phyloP scores from a whole-genome alignment of 2,113 vertebrate species.

The Cynocephalus volans region DNA sequence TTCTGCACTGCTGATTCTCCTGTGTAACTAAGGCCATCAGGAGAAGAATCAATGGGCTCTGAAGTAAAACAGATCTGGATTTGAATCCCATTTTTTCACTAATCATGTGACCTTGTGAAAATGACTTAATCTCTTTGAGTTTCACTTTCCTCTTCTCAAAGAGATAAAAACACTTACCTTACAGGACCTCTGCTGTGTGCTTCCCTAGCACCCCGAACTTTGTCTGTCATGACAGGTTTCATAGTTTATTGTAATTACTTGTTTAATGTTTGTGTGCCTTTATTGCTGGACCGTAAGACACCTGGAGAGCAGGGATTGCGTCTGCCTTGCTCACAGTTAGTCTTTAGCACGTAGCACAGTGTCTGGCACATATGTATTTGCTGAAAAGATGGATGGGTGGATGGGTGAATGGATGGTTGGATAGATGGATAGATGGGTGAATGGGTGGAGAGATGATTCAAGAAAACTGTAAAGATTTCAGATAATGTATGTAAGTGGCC shows the following conservation, averaged over 20 bases:
- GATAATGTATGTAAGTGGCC: background rate
- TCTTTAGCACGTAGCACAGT: background rate
- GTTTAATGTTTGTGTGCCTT: background rate
- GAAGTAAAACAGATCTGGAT: background rate
- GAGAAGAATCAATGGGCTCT: background rate
- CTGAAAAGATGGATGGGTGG: background rate
- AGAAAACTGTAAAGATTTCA: background rate
- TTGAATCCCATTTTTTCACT: background rate
- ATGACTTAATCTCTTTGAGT: background rate
- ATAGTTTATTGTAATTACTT: background rate
- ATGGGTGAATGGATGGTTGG: background rate
- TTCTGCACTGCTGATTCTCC: background rate
- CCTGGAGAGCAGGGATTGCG: background rate
- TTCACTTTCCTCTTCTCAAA: background rate
- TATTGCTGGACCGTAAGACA: background rate
- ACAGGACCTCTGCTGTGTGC: background rate
- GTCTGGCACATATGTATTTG: background rate
- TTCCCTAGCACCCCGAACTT: background rate
- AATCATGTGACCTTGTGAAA: background rate
- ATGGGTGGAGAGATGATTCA: background rate
- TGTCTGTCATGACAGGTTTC: background rate
- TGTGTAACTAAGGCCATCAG: background rate
- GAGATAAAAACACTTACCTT: conserved; percentile 13
- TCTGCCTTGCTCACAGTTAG: background rate
- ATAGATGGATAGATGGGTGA: background rate